phyloP scores from a whole-genome alignment of 2,888 invertebrate genomes.

The Leptopilina drosophilae region DNA sequence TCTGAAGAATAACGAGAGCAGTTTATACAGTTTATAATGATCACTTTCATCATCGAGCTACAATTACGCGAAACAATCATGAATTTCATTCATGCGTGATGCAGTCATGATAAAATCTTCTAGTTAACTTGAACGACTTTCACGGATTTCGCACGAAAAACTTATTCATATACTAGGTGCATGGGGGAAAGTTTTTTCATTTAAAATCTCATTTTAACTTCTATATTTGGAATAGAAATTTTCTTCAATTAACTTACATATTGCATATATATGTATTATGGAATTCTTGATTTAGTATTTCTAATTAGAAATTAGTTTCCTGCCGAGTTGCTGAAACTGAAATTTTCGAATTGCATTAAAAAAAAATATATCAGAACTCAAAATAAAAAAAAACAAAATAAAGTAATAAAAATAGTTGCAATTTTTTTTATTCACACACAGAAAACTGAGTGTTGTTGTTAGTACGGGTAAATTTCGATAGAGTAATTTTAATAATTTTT shows the following conservation, averaged over 20 bases:
- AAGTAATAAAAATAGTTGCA: too few species aligned
- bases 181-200: not conserved
- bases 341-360: too few species aligned
- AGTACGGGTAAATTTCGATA: too few species aligned
- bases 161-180: not conserved
- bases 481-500: too few species aligned
- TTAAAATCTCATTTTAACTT: slow-evolving; percentile 3
- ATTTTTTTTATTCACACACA: too few species aligned
- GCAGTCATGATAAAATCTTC: slow-evolving; percentile 4
- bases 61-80: not conserved
- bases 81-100: not conserved
- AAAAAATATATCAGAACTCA: too few species aligned
- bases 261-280: too few species aligned
- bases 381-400: too few species aligned
- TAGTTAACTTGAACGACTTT: not conserved
- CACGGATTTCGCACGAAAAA: not conserved
- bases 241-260: not conserved
- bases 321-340: too few species aligned
- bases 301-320: too few species aligned
- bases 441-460: too few species aligned
- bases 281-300: too few species aligned
- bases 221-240: not conserved
- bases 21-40: slow-evolving; percentile 1
- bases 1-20: not conserved
- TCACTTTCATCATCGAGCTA: not conserved